Percentiles rank a stretch among this genome's conserved stretches.
phyloP scores from a whole-genome alignment of 2,797 vertebrate species.

The Danio aesculapii region DNA sequence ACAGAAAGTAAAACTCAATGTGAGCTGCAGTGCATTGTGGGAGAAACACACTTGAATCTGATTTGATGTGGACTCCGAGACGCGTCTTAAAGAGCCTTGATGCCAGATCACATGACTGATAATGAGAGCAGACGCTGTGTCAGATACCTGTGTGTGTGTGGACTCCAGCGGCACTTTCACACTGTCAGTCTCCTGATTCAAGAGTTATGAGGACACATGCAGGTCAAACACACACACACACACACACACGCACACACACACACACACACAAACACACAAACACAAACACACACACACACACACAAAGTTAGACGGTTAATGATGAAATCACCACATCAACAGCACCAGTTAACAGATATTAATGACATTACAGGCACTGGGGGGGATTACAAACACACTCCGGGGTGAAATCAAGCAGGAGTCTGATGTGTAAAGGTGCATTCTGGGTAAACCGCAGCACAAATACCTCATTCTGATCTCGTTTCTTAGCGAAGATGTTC shows the following conservation, averaged over 20 bases:
- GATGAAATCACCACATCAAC: background rate
- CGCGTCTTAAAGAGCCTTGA: background rate
- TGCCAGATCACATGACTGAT: slow-evolving; percentile 30
- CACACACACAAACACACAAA: too few species aligned
- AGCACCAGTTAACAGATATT: slow-evolving; percentile 12
- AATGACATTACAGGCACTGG: slow-evolving; percentile 66
- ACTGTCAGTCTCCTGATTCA: slow-evolving; percentile 87
- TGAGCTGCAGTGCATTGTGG: too few species aligned
- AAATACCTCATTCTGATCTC: slow-evolving; percentile 85
- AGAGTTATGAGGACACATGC: slow-evolving; percentile 76
- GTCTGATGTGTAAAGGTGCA: background rate
- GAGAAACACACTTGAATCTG: too few species aligned
- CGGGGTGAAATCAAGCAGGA: background rate
- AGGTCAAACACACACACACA: slow-evolving; percentile 59
- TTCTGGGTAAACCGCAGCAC: background rate
- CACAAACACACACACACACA: background rate
- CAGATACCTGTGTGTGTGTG: slow-evolving; percentile 87
- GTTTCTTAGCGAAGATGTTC: slow-evolving; percentile 95
- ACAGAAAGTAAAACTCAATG: too few species aligned
- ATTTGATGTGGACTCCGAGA: background rate
- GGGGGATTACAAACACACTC: background rate
- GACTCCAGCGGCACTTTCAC: slow-evolving; percentile 87
- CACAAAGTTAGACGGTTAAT: slow-evolving; percentile 52
- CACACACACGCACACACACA: slow-evolving; percentile 19
- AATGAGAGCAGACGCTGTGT: slow-evolving; percentile 49